Evolutionary conservation across 2,888 invertebrate genomes (phyloP).

Genomic region (Cephus spinipes): DNA sequence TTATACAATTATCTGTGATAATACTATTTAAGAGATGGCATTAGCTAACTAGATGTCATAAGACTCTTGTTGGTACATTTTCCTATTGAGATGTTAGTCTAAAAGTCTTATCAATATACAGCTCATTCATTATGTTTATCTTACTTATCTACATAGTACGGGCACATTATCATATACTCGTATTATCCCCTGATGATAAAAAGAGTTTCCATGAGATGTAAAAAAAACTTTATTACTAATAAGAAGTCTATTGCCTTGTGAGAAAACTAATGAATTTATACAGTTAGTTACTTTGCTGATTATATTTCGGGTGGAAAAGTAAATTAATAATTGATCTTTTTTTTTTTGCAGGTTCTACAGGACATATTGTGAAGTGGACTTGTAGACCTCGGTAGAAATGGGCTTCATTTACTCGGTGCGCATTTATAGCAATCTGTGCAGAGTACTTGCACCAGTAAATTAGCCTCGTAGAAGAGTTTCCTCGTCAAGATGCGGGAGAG

Average conservation of each 20-base stretch:
- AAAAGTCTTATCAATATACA: neutral
- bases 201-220: neutral
- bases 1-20: neutral
- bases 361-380: neutral
- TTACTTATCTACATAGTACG: neutral
- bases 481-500: constrained; percentile 60
- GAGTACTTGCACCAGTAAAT: constrained; percentile 1
- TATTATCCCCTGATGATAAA: neutral
- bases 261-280: neutral
- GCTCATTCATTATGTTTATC: constrained; percentile 1
- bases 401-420: constrained; percentile 1
- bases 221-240: neutral
- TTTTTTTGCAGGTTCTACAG: neutral
- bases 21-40: neutral
- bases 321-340: neutral
- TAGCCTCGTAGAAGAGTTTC: neutral
- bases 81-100: neutral
- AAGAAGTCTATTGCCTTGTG: neutral
- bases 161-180: neutral
- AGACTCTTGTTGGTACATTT: neutral
- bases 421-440: neutral
- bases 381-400: constrained; percentile 7
- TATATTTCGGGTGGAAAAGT: neutral
- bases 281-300: neutral
- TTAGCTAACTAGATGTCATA: neutral